Conservation (phyloP, 2,888 invertebrate genomes). For the Trichacis sp. region DNA sequence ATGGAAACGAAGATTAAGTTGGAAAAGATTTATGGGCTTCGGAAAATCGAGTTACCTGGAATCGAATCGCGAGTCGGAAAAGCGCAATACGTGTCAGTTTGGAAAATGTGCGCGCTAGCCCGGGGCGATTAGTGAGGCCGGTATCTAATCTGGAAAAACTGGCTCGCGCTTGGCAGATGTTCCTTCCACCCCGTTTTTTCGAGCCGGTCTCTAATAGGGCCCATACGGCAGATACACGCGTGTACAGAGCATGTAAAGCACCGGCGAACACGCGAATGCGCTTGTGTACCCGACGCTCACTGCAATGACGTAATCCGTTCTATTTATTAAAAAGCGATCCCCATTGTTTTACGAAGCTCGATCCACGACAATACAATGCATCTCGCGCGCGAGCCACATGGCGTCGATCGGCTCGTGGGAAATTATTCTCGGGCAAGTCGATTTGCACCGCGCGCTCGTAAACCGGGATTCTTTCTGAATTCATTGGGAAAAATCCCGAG, state of each 20-base stretch:
- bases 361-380: constrained; percentile 51
- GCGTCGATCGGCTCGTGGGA: constrained; percentile 50
- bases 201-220: constrained; percentile 30
- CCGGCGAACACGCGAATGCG: constrained; percentile 25
- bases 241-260: constrained; percentile 28
- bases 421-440: constrained; percentile 38
- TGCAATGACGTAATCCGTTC: constrained; percentile 56
- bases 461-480: constrained; percentile 25
- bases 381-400: constrained; percentile 57
- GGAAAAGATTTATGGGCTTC: neutral
- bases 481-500: neutral
- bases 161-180: constrained; percentile 47
- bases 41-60: neutral
- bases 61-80: neutral
- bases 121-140: constrained; percentile 54
- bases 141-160: constrained; percentile 53
- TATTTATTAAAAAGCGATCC: constrained; percentile 62
- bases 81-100: constrained; percentile 1
- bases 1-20: neutral
- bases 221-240: neutral
- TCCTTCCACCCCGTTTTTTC: constrained; percentile 29
- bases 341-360: constrained; percentile 59
- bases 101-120: constrained; percentile 16
- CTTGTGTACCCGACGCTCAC: constrained; percentile 26
- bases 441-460: constrained; percentile 15